A percentile compares a stretch with the other conserved stretches of the same genome.
These are phyloP conservation scores for Platalea minor DNA, from an alignment of 2,797 vertebrate species.

Conservation along the genomic window DNA sequence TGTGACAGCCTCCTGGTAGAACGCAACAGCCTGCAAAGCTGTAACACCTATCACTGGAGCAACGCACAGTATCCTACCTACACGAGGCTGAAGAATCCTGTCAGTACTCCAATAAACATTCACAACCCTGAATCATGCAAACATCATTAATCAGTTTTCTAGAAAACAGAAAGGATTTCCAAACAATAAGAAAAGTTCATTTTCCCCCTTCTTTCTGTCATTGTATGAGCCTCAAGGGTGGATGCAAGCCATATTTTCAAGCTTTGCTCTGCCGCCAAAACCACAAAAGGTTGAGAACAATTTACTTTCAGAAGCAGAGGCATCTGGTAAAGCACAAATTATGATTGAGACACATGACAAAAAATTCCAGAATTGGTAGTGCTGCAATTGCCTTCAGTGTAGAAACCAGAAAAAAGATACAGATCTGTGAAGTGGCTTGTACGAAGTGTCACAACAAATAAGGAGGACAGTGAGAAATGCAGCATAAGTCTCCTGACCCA, in stretches of 20 bases:
- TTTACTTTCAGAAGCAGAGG: background rate
- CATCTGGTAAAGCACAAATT: slow-evolving; percentile 31
- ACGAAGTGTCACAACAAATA: background rate
- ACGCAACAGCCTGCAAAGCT: background rate
- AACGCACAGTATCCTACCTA: background rate
- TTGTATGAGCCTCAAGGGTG: background rate
- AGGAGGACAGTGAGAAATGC: background rate
- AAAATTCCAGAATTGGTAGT: background rate
- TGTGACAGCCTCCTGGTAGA: background rate
- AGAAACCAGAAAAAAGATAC: background rate
- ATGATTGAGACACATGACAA: background rate
- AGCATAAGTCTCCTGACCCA: background rate
- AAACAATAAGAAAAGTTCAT: background rate
- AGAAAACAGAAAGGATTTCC: background rate
- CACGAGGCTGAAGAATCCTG: background rate
- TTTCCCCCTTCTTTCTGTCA: background rate
- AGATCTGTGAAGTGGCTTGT: background rate
- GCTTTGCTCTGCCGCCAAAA: background rate
- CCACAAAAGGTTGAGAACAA: background rate
- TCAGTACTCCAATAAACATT: background rate
- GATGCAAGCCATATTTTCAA: background rate
- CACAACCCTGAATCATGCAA: background rate
- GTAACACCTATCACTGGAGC: background rate
- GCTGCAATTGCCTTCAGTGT: background rate
- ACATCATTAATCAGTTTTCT: background rate